Conservation (phyloP, 2,797 vertebrate species). For the Microhierax caerulescens region DNA sequence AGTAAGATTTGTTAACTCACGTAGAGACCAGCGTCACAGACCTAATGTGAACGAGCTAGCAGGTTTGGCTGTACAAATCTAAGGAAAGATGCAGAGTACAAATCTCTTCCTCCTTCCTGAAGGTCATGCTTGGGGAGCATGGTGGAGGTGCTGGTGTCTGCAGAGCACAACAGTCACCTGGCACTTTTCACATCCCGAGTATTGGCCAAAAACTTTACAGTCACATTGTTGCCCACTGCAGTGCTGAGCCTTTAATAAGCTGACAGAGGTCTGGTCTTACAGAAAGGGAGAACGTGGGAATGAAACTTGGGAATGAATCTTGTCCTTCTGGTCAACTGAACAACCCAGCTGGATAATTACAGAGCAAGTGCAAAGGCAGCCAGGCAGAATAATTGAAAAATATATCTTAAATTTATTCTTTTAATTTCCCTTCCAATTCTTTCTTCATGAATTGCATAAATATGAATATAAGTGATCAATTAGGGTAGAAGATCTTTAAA, state of each 20-base stretch:
- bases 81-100: neutral
- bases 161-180: neutral
- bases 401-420: conserved; percentile 53
- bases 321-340: neutral
- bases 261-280: neutral
- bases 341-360: neutral
- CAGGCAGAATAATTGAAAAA: neutral
- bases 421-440: conserved; percentile 28
- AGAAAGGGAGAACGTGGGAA: neutral
- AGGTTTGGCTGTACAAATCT: neutral
- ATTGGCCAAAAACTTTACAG: neutral
- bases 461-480: conserved; percentile 49
- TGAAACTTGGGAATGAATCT: neutral
- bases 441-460: conserved; percentile 17
- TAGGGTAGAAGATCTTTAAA: conserved; percentile 19
- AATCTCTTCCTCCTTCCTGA: neutral
- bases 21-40: neutral
- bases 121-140: neutral
- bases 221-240: neutral
- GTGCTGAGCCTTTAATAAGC: neutral
- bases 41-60: neutral
- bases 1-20: neutral
- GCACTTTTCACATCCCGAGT: neutral
- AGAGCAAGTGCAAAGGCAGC: neutral
- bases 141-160: neutral